Evolutionary conservation across 2,888 invertebrate genomes (phyloP), one percentile per base, ranked within the genome.

Genomic region (Cerceris ruficornis): DNA sequence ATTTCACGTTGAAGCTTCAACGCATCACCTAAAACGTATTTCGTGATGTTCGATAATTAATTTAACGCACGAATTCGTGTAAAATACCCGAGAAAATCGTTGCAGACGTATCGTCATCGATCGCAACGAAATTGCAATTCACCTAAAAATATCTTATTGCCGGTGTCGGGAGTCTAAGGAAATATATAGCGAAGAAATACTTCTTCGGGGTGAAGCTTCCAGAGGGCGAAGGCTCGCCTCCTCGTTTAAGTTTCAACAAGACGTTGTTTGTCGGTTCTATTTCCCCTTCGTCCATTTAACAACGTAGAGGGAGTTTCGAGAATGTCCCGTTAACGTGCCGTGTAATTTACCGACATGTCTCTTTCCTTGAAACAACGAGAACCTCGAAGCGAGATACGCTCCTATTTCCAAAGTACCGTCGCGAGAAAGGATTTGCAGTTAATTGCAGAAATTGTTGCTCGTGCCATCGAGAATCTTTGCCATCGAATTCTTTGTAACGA

Each of bases 271-370:
- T 42, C 11, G 13, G 52, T 15, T 54, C 60, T 39, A 15, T 42
- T 17, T 69, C 43, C 54, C 28, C 43, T 57, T n/a, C 39, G 42
- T 69, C 55, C 43, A 17, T 69, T 49, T 39, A 62, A 57, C 55
- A 14, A 41, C 55, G 55, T 69, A 54, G 61, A 69, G 65, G 52
- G 54, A 66, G 52, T 39, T 60, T 49, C 67, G 65, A 55, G 60
- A 46, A 14, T 41, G 61, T 68, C 59, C 72, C 46, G 52, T 71
- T 59, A 52, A 52, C 71, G 64, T 57, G 43, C 28, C 43, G 58
- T 71, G 58, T 71, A 71, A 71, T 65, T 65, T 60, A 11, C 46
- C 50, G 54, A 72, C 57, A 54, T 55, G 42, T 28, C 70, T 55
- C 49, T 57, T 58, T 64, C 8, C 7, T n/a, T 46, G 64, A 65